Evolutionary conservation across 64 coral and sea anemone species (phyloP).

Genomic region (Montipora cactus): DNA sequence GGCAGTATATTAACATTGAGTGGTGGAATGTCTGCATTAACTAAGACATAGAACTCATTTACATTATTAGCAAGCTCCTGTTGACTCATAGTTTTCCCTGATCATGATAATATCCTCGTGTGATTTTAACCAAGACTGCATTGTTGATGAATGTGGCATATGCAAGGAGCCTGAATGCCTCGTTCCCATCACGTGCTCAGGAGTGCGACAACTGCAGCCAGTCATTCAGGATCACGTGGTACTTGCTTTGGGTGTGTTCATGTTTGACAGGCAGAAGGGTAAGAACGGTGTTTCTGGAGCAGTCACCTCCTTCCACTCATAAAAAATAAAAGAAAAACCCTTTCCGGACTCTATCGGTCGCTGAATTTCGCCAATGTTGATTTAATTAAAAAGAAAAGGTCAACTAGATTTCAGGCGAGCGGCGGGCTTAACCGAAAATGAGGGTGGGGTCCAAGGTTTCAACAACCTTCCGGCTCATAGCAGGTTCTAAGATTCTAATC

Average conservation of each 20-base stretch:
- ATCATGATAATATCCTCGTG: constrained; percentile 1
- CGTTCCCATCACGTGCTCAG: constrained; percentile 81
- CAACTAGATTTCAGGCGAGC: too few species aligned
- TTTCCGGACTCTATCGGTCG: too few species aligned
- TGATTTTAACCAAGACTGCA: constrained; percentile 84
- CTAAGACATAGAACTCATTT: too few species aligned
- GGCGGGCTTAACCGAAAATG: too few species aligned
- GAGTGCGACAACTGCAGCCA: constrained; percentile 84
- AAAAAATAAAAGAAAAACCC: too few species aligned
- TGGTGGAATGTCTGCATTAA: too few species aligned
- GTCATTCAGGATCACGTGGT: constrained; percentile 75
- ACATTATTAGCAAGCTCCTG: too few species aligned
- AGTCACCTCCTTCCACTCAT: background rate
- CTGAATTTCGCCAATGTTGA: too few species aligned
- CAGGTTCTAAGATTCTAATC: background rate
- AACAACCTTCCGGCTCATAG: background rate
- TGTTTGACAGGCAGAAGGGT: constrained; percentile 99
- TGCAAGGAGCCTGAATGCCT: constrained; percentile 89
- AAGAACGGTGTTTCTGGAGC: background rate
- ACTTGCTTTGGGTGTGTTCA: constrained; percentile 73
- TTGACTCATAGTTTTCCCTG: too few species aligned
- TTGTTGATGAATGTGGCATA: constrained; percentile 98
- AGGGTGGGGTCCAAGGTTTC: too few species aligned
- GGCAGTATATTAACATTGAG: too few species aligned
- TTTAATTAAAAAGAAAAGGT: too few species aligned